Evolutionary conservation across 2,113 vertebrate species (phyloP), one percentile per base, ranked within the genome.

Genomic region (Melanerpes formicivorus): DNA sequence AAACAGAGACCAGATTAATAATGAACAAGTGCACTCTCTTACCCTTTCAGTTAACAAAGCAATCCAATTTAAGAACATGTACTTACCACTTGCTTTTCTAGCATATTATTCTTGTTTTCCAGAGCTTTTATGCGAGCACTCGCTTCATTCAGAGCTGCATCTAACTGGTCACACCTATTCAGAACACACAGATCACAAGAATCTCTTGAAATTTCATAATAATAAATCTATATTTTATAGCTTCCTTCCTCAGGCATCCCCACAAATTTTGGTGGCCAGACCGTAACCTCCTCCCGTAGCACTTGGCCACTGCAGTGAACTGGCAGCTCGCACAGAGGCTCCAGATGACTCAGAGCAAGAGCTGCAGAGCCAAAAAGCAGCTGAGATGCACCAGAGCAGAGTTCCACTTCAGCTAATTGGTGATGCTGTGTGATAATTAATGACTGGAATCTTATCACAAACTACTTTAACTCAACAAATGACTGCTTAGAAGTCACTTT

Each of bases 11-110:
- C 52, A 90, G 18, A 27, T 65, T 25, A 32, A 54, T 6, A 63
- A 70, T 3, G 17, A 50, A 42, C 19, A 66, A 12, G 56, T 30
- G 40, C 4, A 17, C 52, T 65, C 32, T 60, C 32, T 60, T 23
- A 27, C 4, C 3, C 23, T 87, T 82, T 54, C 7, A 82, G 18
- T 71, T 82, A 37, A 86, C 42, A 80, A 76, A 34, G 5, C 18
- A 86, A 30, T 30, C 74, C 54, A 56, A 88, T 34, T 72, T 69
- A 30, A 80, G 55, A 82, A 37, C 13, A 17, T 11, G 15, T 10
- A 94, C 97, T 96, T 96, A 99, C 99, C 97, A 99, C 97, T 96
- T 99, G 98, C 90, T 97, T 97, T 97, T 99, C 98, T 84, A 99
- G 97, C 46, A 96, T 85, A 63, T 95, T 96, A 93, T 99, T 99